Evolutionary conservation across 2,797 vertebrate species (phyloP), one percentile per base, ranked within the genome.

Genomic region (Chromis chromis): DNA sequence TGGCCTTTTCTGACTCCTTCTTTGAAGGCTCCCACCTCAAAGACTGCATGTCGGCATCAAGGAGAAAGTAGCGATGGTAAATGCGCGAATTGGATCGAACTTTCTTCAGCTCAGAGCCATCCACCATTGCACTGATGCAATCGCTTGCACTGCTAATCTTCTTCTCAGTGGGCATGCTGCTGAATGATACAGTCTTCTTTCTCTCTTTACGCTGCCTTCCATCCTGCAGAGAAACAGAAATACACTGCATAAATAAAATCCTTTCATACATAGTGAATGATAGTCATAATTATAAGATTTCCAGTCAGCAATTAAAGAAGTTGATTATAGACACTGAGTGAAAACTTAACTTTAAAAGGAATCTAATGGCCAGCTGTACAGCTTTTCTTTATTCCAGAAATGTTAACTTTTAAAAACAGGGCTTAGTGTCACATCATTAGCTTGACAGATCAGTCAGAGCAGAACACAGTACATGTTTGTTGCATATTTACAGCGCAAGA

Each of bases 111-210:
- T 99, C 98, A 0, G 97, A 97, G 12, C 98, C 98, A 46, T 99
- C 98, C 28, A 99, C 96, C 98, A 99, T 99, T 0, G 98, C 94
- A 0, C 92, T 96, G 85, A 99, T 98, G 42, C 98, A 99, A 83
- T 99, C 98, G 0, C 96, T 98, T 0, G 97, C 98, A 2, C 97
- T 96, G 92, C 98, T 99, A 57, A 99, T 98, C 88, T 99, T 99
- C 78, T 96, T 99, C 93, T 99, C 98, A 0, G 97, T 97, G 0
- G 98, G 98, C 98, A 99, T 99, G 91, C 98, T 99, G 94, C 98
- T 99, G 81, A 99, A 99, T 0, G 98, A 99, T 1, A 99, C 98
- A 0, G 98, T 99, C 93, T 99, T 99, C 77, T 99, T 99, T 83
- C 97, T 93, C 71, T 99, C 98, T 78, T 96, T 96, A 28, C 97